These are phyloP conservation scores for Mirounga angustirostris DNA, from an alignment of 2,113 vertebrate genomes.

Conservation along the genomic window DNA sequence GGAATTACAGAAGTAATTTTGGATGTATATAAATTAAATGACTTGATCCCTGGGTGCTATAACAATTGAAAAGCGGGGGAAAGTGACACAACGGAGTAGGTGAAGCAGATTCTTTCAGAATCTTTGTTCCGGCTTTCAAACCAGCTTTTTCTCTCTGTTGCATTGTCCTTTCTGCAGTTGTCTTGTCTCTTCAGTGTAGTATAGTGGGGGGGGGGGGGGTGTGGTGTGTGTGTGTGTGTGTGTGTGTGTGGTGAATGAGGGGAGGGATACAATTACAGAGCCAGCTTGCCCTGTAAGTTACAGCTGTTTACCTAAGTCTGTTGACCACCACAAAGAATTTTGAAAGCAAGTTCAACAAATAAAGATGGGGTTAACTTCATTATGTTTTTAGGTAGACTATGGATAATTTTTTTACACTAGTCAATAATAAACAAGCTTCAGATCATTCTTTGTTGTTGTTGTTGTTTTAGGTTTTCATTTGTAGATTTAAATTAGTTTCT, in stretches of 20 bases:
- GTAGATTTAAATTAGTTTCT: slow-evolving; percentile 39
- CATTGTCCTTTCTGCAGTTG: neutral
- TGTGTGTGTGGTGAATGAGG: neutral
- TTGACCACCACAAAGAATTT: neutral
- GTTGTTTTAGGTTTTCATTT: slow-evolving; percentile 13
- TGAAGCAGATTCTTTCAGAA: slow-evolving; percentile 24
- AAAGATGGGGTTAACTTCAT: neutral
- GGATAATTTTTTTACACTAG: slow-evolving; percentile 47
- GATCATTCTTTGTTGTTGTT: neutral
- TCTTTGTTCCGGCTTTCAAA: slow-evolving; percentile 39
- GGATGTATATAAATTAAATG: neutral
- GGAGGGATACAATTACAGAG: neutral
- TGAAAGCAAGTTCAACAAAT: slow-evolving; percentile 24
- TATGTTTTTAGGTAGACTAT: neutral
- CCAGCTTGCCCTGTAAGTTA: neutral
- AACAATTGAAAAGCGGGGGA: neutral
- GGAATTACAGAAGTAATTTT: slow-evolving; percentile 27
- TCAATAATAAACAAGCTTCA: neutral
- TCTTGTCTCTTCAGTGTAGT: neutral
- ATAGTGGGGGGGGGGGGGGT: neutral
- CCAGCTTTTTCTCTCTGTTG: slow-evolving; percentile 14
- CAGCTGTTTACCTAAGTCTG: neutral
- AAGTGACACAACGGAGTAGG: neutral
- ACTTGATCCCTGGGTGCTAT: neutral
- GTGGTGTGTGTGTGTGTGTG: neutral